Evolutionary conservation across 1,140 invertebrate species (phyloP).

Genomic region (Bombyx mori): ASM3026992v2 NC_085123.1:6734501-6735000

Average conservation of each 20-base stretch:
- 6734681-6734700: conserved; percentile 76
- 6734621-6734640: conserved; percentile 42
- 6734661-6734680: conserved; percentile 65
- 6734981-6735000: conserved; percentile 72
- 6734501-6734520: conserved; percentile 54
- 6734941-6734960: conserved; percentile 72
- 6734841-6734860: background rate
- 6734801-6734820: conserved; percentile 74
- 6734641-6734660: conserved; percentile 65
- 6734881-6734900: conserved; percentile 18
- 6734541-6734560: conserved; percentile 59
- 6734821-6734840: conserved; percentile 2
- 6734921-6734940: conserved; percentile 72
- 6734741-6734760: conserved; percentile 70
- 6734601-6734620: conserved; percentile 4
- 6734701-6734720: conserved; percentile 75
- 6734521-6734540: conserved; percentile 69
- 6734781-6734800: conserved; percentile 74
- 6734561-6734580: conserved; percentile 11
- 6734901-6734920: conserved; percentile 73
- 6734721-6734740: conserved; percentile 74
- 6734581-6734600: background rate
- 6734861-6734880: too few species aligned
- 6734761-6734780: conserved; percentile 72
- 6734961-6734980: conserved; percentile 64